A percentile compares a stretch with the other conserved stretches of the same genome.
phyloP scores from a whole-genome alignment of 2,113 vertebrate species.

The Sorex fumeus region DNA sequence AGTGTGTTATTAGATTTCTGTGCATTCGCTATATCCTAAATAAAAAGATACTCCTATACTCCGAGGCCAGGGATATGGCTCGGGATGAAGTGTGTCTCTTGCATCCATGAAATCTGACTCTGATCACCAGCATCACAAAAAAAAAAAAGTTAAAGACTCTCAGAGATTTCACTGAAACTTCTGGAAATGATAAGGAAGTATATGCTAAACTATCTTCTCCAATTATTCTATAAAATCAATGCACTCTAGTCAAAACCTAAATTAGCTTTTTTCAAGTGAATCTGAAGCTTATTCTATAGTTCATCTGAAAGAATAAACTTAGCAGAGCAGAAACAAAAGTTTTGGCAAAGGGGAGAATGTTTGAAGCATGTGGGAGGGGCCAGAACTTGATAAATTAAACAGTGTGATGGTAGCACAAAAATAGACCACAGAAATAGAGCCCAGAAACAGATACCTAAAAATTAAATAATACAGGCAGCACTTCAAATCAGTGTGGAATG shows the following conservation, averaged over 20 bases:
- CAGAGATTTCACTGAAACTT: slow-evolving; percentile 4
- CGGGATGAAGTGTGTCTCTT: too few relatives aligned
- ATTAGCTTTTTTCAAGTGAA: slow-evolving; percentile 23
- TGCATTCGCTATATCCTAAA: background rate
- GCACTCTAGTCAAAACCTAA: slow-evolving; percentile 31
- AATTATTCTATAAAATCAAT: slow-evolving; percentile 16
- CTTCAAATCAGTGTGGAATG: slow-evolving; percentile 11
- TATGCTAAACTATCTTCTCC: slow-evolving; percentile 37
- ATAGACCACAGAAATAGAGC: background rate
- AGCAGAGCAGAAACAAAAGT: background rate
- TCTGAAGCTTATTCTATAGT: slow-evolving; percentile 28
- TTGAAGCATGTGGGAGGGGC: background rate
- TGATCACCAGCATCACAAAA: too few relatives aligned
- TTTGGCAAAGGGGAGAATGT: slow-evolving; percentile 20
- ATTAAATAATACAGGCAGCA: background rate
- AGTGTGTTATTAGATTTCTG: background rate
- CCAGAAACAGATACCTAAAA: background rate
- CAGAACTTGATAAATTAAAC: background rate
- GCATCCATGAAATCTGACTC: too few relatives aligned
- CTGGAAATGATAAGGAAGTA: slow-evolving; percentile 3
- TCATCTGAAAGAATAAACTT: slow-evolving; percentile 30
- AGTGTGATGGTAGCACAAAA: background rate
- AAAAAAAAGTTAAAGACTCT: background rate
- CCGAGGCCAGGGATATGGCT: background rate
- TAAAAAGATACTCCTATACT: background rate